A percentile compares a stretch with the other conserved stretches of the same genome.
These are phyloP conservation scores for Elachura formosa DNA, from an alignment of 2,113 vertebrate genomes.

Conservation along the genomic window DNA sequence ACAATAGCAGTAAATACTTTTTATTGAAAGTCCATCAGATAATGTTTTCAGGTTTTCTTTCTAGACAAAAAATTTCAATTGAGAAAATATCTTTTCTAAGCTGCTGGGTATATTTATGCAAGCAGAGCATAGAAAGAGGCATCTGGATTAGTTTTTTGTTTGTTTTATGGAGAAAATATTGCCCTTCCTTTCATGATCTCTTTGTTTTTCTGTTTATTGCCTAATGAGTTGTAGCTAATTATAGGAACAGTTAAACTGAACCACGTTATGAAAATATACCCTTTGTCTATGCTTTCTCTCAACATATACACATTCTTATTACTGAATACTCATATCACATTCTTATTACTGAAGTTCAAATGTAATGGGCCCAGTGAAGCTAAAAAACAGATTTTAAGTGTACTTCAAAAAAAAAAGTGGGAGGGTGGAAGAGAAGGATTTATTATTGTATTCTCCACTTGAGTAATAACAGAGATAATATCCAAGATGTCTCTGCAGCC, in stretches of 20 bases:
- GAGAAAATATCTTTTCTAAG: background rate
- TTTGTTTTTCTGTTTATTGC: slow-evolving; percentile 46
- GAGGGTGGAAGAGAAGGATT: slow-evolving; percentile 11
- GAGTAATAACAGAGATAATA: slow-evolving; percentile 45
- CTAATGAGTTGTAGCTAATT: slow-evolving; percentile 58
- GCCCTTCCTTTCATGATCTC: slow-evolving; percentile 10
- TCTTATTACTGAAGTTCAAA: slow-evolving; percentile 45
- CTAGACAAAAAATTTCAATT: background rate
- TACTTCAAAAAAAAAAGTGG: background rate
- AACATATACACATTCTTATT: background rate
- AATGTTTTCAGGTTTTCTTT: slow-evolving; percentile 35
- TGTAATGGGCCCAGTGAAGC: slow-evolving; percentile 50
- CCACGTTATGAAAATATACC: slow-evolving; percentile 3
- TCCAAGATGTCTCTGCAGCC: slow-evolving; percentile 24
- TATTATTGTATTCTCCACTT: slow-evolving; percentile 37
- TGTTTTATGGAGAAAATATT: slow-evolving; percentile 28
- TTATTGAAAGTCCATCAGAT: slow-evolving; percentile 22
- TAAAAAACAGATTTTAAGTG: slow-evolving; percentile 51
- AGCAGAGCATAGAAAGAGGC: background rate
- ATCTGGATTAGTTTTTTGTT: slow-evolving; percentile 18
- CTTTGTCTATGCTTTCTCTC: background rate
- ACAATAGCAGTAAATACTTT: slow-evolving; percentile 41
- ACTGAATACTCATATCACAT: slow-evolving; percentile 1
- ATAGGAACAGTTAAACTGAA: slow-evolving; percentile 27
- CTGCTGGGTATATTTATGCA: background rate